Conservation (phyloP, 2,797 vertebrate genomes). For the Clarias pachynema region DNA sequence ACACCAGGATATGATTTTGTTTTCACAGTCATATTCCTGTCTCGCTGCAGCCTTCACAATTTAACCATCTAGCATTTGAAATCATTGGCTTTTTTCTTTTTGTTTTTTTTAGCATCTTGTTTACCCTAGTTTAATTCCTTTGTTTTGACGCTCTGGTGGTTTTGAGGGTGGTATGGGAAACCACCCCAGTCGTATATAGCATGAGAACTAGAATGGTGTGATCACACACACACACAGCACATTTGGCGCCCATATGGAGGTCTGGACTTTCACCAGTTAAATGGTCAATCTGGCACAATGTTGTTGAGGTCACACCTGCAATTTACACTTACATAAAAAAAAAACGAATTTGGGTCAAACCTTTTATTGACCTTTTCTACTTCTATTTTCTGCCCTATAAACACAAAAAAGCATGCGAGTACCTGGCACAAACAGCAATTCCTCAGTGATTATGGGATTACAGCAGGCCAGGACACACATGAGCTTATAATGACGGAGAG, state of each 20-base stretch:
- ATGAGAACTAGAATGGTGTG: neutral
- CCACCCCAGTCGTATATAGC: constrained; percentile 19
- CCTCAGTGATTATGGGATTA: constrained; percentile 4
- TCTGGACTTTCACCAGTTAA: neutral
- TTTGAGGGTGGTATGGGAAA: constrained; percentile 15
- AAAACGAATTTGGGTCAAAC: neutral
- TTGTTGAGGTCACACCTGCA: neutral
- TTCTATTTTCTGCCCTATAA: neutral
- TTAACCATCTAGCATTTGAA: neutral
- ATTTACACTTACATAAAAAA: neutral
- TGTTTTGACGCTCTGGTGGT: constrained; percentile 43
- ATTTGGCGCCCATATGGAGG: neutral
- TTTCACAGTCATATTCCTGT: neutral
- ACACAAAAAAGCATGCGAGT: neutral
- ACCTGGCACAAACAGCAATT: neutral
- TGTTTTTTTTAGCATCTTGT: neutral
- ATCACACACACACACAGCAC: neutral
- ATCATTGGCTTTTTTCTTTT: neutral
- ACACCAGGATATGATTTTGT: neutral
- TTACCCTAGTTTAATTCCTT: constrained; percentile 32
- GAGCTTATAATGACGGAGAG: neutral
- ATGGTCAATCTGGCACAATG: constrained; percentile 10
- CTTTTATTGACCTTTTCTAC: neutral
- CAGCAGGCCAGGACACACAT: neutral
- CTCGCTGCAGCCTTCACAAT: neutral